Conservation (phyloP, 2,888 invertebrate genomes). For the Merodon equestris region DNA sequence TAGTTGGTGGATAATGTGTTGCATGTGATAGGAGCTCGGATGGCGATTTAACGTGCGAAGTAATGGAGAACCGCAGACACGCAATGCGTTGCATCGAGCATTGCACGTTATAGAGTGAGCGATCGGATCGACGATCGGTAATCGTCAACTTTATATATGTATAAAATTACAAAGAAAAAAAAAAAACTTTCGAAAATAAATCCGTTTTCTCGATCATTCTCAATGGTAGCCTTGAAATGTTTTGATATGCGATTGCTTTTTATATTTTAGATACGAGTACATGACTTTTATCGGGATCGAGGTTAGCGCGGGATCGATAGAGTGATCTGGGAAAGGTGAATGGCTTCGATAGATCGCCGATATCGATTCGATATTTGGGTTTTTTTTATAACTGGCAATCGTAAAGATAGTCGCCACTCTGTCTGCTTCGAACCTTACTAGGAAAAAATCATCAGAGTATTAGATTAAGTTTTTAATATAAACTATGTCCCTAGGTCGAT, state of each 20-base stretch:
- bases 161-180: too few species aligned
- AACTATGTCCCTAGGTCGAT: too few species aligned
- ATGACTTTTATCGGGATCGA: slow-evolving; percentile 36
- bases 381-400: too few species aligned
- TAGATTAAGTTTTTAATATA: too few species aligned
- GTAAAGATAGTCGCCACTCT: background rate
- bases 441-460: too few species aligned
- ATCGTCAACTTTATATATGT: too few species aligned
- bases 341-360: slow-evolving; percentile 24
- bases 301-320: slow-evolving; percentile 18
- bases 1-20: background rate
- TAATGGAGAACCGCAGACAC: background rate
- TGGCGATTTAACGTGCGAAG: background rate
- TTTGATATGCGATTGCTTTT: slow-evolving; percentile 14
- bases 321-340: slow-evolving; percentile 24
- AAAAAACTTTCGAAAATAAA: too few species aligned
- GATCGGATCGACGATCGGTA: too few species aligned
- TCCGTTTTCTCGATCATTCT: slow-evolving; percentile 47
- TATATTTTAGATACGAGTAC: slow-evolving; percentile 9
- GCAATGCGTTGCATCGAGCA: too few species aligned
- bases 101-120: too few species aligned
- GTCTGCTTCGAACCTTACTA: too few species aligned
- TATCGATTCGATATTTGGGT: background rate
- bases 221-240: slow-evolving; percentile 54
- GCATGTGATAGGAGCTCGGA: background rate